Percentiles rank a stretch among this genome's conserved stretches.
These are phyloP conservation scores for Eupithecia dodoneata DNA, from an alignment of 2,888 invertebrate species.

Conservation along the genomic window DNA sequence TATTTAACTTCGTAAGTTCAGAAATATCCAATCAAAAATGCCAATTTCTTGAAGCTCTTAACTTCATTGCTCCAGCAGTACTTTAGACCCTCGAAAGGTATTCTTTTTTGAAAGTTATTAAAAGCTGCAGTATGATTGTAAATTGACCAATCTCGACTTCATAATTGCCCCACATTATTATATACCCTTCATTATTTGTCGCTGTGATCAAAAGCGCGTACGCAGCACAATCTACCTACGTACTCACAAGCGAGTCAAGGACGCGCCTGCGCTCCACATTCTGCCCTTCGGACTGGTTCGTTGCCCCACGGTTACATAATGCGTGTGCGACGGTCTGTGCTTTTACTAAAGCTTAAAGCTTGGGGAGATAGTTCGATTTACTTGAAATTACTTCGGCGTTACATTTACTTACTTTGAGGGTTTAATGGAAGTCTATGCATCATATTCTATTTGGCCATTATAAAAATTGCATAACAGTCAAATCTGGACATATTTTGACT, in stretches of 20 bases:
- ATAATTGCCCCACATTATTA: neutral
- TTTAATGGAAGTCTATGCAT: neutral
- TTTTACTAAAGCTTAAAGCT: conserved; percentile 15
- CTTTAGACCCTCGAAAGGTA: too few relatives aligned
- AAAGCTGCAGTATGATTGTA: too few relatives aligned
- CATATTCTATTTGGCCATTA: neutral
- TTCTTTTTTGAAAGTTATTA: too few relatives aligned
- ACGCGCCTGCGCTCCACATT: conserved; percentile 51
- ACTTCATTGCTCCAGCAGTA: too few relatives aligned
- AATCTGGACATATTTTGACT: neutral
- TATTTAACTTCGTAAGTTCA: too few relatives aligned
- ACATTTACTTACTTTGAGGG: neutral
- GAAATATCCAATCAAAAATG: too few relatives aligned
- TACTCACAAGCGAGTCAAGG: conserved; percentile 14
- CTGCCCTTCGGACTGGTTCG: conserved; percentile 59
- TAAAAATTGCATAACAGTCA: neutral
- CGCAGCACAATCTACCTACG: neutral
- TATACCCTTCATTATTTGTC: neutral
- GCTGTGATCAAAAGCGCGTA: neutral
- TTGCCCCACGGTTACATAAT: conserved; percentile 36
- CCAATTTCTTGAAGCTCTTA: too few relatives aligned
- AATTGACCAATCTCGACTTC: neutral
- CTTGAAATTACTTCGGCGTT: neutral
- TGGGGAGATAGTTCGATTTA: neutral
- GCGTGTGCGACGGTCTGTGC: conserved; percentile 5